Conservation (phyloP, 2,888 invertebrate species). For the Tridacna gigas region DNA sequence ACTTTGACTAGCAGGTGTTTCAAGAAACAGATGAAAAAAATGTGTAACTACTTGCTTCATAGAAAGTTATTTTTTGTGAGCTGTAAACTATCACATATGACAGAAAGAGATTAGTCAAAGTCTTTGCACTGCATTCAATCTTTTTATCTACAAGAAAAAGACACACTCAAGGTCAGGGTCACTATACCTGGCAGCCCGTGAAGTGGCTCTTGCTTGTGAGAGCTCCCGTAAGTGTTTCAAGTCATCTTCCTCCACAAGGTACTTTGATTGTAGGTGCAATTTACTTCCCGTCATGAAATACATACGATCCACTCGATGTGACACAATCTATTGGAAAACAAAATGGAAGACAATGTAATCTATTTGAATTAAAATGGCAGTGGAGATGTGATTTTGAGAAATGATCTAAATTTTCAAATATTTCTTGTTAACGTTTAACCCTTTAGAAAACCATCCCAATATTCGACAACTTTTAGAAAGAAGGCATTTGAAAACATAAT, state of each 20-base stretch:
- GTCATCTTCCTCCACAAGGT: slow-evolving; percentile 69
- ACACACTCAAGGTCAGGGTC: slow-evolving; percentile 16
- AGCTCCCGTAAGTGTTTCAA: slow-evolving; percentile 60
- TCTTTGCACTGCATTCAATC: not conserved
- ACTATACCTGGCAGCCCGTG: slow-evolving; percentile 51
- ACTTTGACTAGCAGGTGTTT: too few species aligned
- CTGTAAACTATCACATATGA: not conserved
- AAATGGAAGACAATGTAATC: too few species aligned
- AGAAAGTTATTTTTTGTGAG: not conserved
- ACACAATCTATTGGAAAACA: slow-evolving; percentile 58
- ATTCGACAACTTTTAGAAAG: too few species aligned
- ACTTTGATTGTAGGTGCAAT: slow-evolving; percentile 62
- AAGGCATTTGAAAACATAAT: too few species aligned
- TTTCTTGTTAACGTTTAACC: too few species aligned
- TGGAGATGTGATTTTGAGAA: too few species aligned
- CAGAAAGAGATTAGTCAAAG: not conserved
- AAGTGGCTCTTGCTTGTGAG: slow-evolving; percentile 53
- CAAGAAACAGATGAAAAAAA: too few species aligned
- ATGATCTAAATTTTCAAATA: too few species aligned
- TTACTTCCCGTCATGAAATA: slow-evolving; percentile 73
- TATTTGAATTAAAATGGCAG: too few species aligned
- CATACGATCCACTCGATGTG: slow-evolving; percentile 71
- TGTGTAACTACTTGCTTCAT: not conserved
- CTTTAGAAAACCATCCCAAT: too few species aligned
- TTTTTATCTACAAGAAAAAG: not conserved